phyloP scores from a whole-genome alignment of 2,888 invertebrate genomes.

The Abrostola triplasia region DNA sequence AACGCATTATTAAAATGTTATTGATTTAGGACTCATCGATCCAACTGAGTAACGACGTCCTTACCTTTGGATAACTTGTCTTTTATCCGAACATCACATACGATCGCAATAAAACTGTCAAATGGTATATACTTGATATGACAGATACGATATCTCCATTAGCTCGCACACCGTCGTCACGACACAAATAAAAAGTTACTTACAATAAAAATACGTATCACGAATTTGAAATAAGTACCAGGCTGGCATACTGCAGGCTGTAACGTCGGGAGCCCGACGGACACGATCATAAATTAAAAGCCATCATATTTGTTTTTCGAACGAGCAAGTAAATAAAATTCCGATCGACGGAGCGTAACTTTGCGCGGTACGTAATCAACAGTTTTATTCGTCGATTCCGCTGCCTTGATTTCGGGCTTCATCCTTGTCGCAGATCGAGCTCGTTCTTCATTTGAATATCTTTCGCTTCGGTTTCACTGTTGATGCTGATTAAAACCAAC shows the following conservation, averaged over 20 bases:
- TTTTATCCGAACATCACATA: slow-evolving; percentile 76
- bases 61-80: slow-evolving; percentile 64
- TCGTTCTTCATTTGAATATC: slow-evolving; percentile 78
- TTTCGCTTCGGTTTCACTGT: slow-evolving; percentile 68
- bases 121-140: slow-evolving; percentile 80
- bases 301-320: slow-evolving; percentile 85
- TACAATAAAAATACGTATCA: slow-evolving; percentile 68
- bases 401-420: slow-evolving; percentile 78
- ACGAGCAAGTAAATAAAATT: slow-evolving; percentile 83
- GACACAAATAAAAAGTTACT: slow-evolving; percentile 73
- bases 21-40: slow-evolving; percentile 42
- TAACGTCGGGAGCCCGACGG: slow-evolving; percentile 67
- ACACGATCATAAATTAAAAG: slow-evolving; percentile 84
- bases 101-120: slow-evolving; percentile 85
- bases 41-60: slow-evolving; percentile 58
- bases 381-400: slow-evolving; percentile 82
- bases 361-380: slow-evolving; percentile 82
- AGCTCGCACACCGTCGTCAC: slow-evolving; percentile 78
- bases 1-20: slow-evolving; percentile 48
- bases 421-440: slow-evolving; percentile 68
- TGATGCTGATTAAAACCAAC: slow-evolving; percentile 78
- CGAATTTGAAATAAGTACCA: slow-evolving; percentile 67
- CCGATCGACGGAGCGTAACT: slow-evolving; percentile 82
- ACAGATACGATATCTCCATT: slow-evolving; percentile 85
- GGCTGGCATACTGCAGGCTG: slow-evolving; percentile 62